phyloP scores from a whole-genome alignment of 2,888 invertebrate species.

The Lasius fuliginosus region DNA sequence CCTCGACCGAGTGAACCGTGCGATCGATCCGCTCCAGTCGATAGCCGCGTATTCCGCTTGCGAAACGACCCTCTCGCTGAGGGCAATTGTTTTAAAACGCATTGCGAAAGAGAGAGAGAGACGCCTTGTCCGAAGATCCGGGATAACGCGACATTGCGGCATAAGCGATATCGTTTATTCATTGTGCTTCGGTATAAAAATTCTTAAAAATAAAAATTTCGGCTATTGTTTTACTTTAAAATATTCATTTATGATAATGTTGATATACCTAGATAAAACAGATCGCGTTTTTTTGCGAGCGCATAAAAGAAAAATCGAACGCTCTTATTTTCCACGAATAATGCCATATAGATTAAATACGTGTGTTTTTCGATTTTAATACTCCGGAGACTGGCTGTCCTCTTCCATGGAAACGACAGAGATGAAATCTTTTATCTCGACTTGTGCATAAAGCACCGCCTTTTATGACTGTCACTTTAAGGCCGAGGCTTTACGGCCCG shows the following conservation, averaged over 20 bases:
- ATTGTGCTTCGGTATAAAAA: conserved; percentile 2
- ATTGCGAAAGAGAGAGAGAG: conserved; percentile 50
- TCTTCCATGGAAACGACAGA: conserved; percentile 68
- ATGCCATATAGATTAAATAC: conserved; percentile 16
- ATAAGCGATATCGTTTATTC: conserved; percentile 24
- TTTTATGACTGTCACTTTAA: conserved; percentile 81
- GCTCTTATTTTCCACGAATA: conserved; percentile 62
- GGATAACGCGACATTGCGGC: conserved; percentile 28
- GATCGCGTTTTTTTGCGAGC: neutral
- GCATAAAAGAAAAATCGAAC: conserved; percentile 54
- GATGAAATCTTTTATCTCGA: conserved; percentile 79
- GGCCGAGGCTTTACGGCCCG: conserved; percentile 77
- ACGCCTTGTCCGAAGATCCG: conserved; percentile 27
- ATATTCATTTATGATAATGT: neutral
- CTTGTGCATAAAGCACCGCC: conserved; percentile 76
- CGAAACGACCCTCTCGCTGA: conserved; percentile 61
- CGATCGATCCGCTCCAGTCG: conserved; percentile 49
- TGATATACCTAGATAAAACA: neutral
- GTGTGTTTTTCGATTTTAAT: conserved; percentile 73
- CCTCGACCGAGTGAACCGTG: conserved; percentile 78
- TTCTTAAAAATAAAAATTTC: neutral
- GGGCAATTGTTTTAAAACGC: conserved; percentile 53
- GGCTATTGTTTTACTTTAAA: neutral
- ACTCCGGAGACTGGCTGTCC: conserved; percentile 64
- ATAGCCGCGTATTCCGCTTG: conserved; percentile 61